Base-by-base conservation (phyloP, 1,140 invertebrate genomes). In the Helicoverpa armigera region DNA sequence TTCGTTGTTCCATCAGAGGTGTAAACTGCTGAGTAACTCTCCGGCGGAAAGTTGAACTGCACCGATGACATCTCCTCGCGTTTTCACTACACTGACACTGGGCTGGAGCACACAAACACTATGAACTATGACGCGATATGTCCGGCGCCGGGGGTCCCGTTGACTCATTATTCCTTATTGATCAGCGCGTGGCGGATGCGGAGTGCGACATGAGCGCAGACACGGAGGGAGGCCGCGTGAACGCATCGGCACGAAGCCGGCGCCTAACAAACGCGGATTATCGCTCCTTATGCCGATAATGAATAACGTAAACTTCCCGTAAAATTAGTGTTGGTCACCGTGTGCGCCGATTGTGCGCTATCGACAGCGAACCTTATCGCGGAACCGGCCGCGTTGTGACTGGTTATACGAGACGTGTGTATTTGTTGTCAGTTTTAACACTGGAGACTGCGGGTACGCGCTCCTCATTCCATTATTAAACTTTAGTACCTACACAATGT, bases 11-110 rank as follows among this genome's bases (percentile, higher is more conserved):
- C 88, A 80, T 92, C 93, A 85, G 70, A 81, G 82, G 81, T 89
- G 86, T 93, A 94, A 83, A 94, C 89, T 67, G 91, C 92, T 43
- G 93, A 94, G 86, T 92, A 94, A 76, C 90, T 94, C 86, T 93
- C 91, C 81, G 93, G 93, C 50, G 93, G 93, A 79, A 94, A 94
- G 81, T 86, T 91, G 83, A 93, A 94, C 82, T 61, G 81, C 18
- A 85, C 81, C 76, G 87, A 83, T 79, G 90, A 88, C 91, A 91
- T 93, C 82, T 87, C 81, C 51, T 73, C 72, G 80, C 23, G 60
- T 56, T 80, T 65, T 75, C 61, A 67, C 75, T 51, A 29, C 75
- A 77, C 75, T 67, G 60, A 80, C 80, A 82, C 79, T 60, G 61
- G 48, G 29, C 67, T 23, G 23, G 50, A 77, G 65, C 53, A 58